Evolutionary conservation across 2,888 invertebrate genomes (phyloP).

Genomic region (Amblyjoppa proteus): DNA sequence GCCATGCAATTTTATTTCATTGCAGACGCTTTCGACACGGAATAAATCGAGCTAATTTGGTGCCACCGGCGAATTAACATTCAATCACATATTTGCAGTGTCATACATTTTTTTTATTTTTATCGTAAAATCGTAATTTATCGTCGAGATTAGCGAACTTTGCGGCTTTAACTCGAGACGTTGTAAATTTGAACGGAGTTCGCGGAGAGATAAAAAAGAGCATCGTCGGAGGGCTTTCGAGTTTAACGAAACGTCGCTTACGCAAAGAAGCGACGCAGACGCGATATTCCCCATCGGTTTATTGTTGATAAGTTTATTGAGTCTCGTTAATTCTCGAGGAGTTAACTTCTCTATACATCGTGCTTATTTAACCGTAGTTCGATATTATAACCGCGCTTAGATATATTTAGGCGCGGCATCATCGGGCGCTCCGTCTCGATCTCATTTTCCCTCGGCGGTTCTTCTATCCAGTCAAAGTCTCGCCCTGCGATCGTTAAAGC

Average conservation of each 20-base stretch:
- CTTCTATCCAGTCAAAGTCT: not conserved
- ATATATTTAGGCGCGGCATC: slow-evolving; percentile 35
- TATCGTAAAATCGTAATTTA: not conserved
- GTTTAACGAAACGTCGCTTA: not conserved
- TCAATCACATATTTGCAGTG: slow-evolving; percentile 11
- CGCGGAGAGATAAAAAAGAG: not conserved
- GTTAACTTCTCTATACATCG: slow-evolving; percentile 58
- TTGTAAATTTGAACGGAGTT: not conserved
- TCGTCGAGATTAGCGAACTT: slow-evolving; percentile 4
- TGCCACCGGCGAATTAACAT: not conserved
- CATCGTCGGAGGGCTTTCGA: not conserved
- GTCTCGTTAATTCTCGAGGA: slow-evolving; percentile 63
- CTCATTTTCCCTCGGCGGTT: slow-evolving; percentile 39
- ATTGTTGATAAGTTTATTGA: slow-evolving; percentile 66
- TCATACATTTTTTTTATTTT: not conserved
- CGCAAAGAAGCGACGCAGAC: not conserved
- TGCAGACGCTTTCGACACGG: not conserved
- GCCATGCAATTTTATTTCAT: not conserved
- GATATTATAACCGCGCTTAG: slow-evolving; percentile 48
- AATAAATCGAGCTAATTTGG: not conserved
- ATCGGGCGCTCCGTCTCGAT: slow-evolving; percentile 2
- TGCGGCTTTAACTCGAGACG: not conserved
- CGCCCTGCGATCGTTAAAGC: not conserved
- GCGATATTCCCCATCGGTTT: slow-evolving; percentile 49
- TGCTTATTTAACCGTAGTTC: slow-evolving; percentile 64